Evolutionary conservation across 2,797 vertebrate species (phyloP).

Genomic region (Synanceia verrucosa): DNA sequence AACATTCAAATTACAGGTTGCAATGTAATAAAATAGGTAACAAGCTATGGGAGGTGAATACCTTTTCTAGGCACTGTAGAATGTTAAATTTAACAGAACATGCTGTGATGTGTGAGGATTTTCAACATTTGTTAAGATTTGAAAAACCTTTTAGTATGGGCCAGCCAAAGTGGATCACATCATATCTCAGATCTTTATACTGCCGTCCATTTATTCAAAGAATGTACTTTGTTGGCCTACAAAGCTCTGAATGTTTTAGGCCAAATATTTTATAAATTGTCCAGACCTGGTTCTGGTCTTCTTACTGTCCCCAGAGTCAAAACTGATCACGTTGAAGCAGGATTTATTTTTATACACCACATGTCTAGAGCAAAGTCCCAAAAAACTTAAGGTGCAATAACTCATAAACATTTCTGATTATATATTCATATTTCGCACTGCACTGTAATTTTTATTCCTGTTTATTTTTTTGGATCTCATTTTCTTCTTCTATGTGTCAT

Average conservation of each 20-base stretch:
- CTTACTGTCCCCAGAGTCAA: background rate
- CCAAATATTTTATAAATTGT: background rate
- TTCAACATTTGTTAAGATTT: too few species aligned
- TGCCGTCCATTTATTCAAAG: background rate
- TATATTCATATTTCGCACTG: background rate
- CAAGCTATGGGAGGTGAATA: too few species aligned
- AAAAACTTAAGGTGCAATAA: background rate
- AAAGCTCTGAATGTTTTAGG: background rate
- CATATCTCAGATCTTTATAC: background rate
- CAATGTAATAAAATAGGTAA: too few species aligned
- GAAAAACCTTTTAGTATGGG: too few species aligned
- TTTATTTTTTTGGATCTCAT: background rate
- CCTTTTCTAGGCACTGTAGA: too few species aligned
- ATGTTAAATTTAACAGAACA: too few species aligned
- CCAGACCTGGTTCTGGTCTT: background rate
- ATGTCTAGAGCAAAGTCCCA: background rate
- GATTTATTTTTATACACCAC: background rate
- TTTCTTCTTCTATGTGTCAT: background rate
- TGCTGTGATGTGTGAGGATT: too few species aligned
- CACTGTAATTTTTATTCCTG: background rate
- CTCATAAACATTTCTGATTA: background rate
- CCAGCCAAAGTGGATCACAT: slow-evolving; percentile 1
- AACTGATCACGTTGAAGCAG: background rate
- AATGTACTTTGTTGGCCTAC: background rate
- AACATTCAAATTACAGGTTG: too few species aligned